Evolutionary conservation across 2,797 vertebrate species (phyloP), one percentile per base, ranked within the genome.

Genomic region (Hipposideros larvatus): DNA sequence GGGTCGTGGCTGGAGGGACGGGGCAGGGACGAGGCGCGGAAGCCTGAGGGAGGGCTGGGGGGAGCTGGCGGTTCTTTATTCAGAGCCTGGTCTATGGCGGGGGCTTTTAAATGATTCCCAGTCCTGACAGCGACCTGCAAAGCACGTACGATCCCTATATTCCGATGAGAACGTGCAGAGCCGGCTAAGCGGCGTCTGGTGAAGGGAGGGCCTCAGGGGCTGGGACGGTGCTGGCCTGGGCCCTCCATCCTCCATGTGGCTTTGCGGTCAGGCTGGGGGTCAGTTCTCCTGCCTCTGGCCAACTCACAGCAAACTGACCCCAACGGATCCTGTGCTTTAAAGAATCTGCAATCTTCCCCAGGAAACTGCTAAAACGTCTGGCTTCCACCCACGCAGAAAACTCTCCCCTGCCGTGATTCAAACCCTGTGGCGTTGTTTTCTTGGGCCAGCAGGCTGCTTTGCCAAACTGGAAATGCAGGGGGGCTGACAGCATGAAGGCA

Each of bases 221-320:
- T 34, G 7, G 9, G 14, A 24, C 0, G 2, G 71, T 18, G 37
- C 0, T 0, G 18, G 1, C 11, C 4, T 18, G 5, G 43, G 51
- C 48, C 19, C 53, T 21, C 65, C 2, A 0, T 3, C 51, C 51
- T 16, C 46, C 28, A 0, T 4, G n/a, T 7, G 41, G 57, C 34
- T 85, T 43, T 19, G 65, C 1, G 51, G 19, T 18, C 13, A 3
- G 28, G 14, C 22, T 7, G 24, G 22, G 1, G 15, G 24, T 41
- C 51, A 5, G 28, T 5, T 5, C 22, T 22, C 41, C 41, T 28
- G 43, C 26, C 75, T 57, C 37, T 6, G 15, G 70, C 18, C 70
- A 6, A 1, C 55, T 53, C 13, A 2, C n/a, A n/a, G 57, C 10
- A 5, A 7, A 41, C 37, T 2, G 4, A 18, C 13, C 24, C 0